These are phyloP conservation scores for Orientallactaga bullata DNA, from an alignment of 2,113 vertebrate genomes.

Conservation along the genomic window DNA sequence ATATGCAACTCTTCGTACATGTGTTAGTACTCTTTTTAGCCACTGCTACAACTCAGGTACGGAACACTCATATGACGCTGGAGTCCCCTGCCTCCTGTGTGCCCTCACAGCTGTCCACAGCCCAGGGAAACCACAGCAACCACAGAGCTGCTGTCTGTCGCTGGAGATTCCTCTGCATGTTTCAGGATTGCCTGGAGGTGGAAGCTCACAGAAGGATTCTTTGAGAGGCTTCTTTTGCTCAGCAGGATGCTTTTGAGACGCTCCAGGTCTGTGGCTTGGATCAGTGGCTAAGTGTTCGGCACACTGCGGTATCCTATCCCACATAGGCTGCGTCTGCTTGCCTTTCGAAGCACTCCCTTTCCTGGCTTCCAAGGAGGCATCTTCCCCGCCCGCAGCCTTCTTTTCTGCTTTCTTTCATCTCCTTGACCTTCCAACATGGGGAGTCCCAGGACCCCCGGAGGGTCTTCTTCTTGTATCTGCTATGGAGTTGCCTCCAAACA, in stretches of 20 bases:
- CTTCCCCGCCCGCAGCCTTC: background rate
- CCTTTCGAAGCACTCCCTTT: background rate
- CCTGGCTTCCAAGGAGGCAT: background rate
- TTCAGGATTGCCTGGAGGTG: background rate
- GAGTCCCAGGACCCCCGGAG: background rate
- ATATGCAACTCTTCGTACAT: background rate
- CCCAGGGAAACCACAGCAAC: background rate
- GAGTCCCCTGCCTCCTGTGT: background rate
- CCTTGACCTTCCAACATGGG: background rate
- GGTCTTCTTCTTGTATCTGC: background rate
- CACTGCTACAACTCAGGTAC: background rate
- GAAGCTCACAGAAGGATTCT: no score
- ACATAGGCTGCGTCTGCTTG: background rate
- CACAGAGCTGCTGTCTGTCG: background rate
- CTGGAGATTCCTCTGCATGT: background rate
- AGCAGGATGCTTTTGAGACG: background rate
- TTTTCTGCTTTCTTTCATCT: background rate
- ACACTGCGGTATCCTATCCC: background rate
- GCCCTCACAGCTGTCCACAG: background rate
- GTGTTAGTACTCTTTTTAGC: background rate
- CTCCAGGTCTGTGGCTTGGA: background rate
- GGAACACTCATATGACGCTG: fast-evolving
- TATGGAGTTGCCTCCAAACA: no score
- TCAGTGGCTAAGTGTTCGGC: background rate
- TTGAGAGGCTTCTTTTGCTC: background rate